Evolutionary conservation across 1,140 invertebrate genomes (phyloP).

Genomic region (Ylistrum balloti): DNA sequence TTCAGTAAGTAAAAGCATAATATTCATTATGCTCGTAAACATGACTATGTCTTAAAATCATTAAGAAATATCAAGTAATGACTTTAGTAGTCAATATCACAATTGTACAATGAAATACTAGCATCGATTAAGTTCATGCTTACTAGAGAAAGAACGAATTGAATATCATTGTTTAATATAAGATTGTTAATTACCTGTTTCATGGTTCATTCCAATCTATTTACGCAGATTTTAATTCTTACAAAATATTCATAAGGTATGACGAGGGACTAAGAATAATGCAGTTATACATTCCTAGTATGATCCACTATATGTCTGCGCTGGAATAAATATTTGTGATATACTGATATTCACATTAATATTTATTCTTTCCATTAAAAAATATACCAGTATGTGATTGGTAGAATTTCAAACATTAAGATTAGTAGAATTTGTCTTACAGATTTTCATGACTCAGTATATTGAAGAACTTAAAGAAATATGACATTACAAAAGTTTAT

Average conservation of each 20-base stretch:
- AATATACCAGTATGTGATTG: neutral
- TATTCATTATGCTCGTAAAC: neutral
- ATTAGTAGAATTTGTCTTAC: neutral
- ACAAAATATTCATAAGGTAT: neutral
- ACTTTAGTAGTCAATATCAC: neutral
- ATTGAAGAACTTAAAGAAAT: neutral
- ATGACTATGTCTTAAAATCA: neutral
- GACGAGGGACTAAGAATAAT: neutral
- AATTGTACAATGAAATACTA: neutral
- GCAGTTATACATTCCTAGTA: neutral
- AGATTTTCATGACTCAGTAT: neutral
- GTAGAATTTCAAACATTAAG: neutral
- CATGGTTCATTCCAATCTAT: neutral
- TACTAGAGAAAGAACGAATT: neutral
- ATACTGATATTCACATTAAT: neutral
- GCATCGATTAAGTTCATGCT: neutral
- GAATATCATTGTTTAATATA: neutral
- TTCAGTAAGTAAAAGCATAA: slow-evolving; percentile 25
- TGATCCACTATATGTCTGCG: neutral
- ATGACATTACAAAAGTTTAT: neutral
- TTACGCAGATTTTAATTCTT: neutral
- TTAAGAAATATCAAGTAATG: neutral
- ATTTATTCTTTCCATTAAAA: neutral
- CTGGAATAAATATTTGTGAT: slow-evolving; percentile 12
- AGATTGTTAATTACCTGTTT: neutral